Base-by-base conservation (phyloP, 2,888 invertebrate species). In the Noctuana brunneofusca region DNA sequence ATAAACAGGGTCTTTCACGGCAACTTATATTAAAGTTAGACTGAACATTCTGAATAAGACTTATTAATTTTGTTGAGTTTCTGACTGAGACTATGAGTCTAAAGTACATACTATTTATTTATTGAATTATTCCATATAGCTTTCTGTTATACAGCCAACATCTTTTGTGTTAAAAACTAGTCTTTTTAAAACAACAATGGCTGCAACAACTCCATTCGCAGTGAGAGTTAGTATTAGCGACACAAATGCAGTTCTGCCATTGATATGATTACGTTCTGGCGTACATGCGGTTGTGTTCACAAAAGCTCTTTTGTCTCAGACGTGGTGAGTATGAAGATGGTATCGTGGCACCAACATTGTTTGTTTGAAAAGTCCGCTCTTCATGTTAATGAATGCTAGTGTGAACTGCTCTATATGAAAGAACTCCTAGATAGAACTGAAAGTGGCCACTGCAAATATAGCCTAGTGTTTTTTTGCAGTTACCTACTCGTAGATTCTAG, bases 291-390 rank as follows among this genome's bases (percentile, higher is more conserved):
- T 14, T 38, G 38, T 38, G 53, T 55, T 9, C 54, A 55, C 41
- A 55, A 55, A 41, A 18, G 24, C 16, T 16, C 53, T 55, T 41
- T 55, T 55, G 54, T 55, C 24, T 55, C 14, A 14, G 24, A 8
- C 18, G 18, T n/a, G 30, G 35, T 22, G 49, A 24, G 1, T 16
- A n/a, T 14, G 27, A 24, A 55, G 54, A 55, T 55, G 9, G 11
- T 41, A 55, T 55, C 54, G 11, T 5, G 9, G 22, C 8, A 14
- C 4, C 14, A 6, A 14, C 32, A 22, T 32, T 53, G 35, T 53
- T 22, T 22, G 35, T 14, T 12, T 35, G 20, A 32, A 12, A 20
- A n/a, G 11, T n/a, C 11, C 8, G 20, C 53, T n/a, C 18, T 53
- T 53, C 18, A 53, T n/a, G 18, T 53, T 53, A 32, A 52, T 32